Evolutionary conservation across 2,888 invertebrate species (phyloP), one percentile per base, ranked within the genome.

Genomic region (Idaea straminata): DNA sequence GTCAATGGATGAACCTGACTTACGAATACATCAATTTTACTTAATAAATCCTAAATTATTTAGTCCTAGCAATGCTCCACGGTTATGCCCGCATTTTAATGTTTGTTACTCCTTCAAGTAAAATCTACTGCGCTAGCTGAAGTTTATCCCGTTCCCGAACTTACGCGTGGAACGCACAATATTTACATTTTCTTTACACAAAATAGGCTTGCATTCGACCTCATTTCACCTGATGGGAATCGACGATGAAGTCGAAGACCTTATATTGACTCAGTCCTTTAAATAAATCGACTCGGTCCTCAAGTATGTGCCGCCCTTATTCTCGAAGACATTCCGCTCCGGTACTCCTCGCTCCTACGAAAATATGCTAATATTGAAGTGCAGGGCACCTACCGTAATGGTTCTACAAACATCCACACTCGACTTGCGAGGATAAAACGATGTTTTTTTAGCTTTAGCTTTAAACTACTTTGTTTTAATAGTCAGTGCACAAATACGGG

Each of bases 301-400:
- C 47, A 47, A 47, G 10, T 47, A 10, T 13, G 13, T 13, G 47
- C 47, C 47, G 47, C 47, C 47, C 47, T 47, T 47, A 47, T 47
- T 47, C 47, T 47, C 13, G 47, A 47, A 47, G 47, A 47, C 47
- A 47, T 47, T 47, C 7, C 47, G 47, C 13, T 13, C 13, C 47
- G 47, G 47, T 47, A 13, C 47, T 47, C 47, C 47, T 47, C 47
- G 47, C 47, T 47, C 47, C 47, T 77, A 78, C 79, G 81, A 84
- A 85, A 87, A 87, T 85, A 88, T 84, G 83, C 84, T 85, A 86
- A 88, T 86, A 83, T 82, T 76, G 78, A 71, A 66, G 67, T 34
- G 59, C 59, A 34, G 16, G 59, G 64, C 47, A 47, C 47, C 47
- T 47, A 47, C 69, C 79, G 82, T 84, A 87, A 88, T 87, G 86